phyloP scores from a whole-genome alignment of 2,888 invertebrate genomes.

The Megaustenia siamemsis region DNA sequence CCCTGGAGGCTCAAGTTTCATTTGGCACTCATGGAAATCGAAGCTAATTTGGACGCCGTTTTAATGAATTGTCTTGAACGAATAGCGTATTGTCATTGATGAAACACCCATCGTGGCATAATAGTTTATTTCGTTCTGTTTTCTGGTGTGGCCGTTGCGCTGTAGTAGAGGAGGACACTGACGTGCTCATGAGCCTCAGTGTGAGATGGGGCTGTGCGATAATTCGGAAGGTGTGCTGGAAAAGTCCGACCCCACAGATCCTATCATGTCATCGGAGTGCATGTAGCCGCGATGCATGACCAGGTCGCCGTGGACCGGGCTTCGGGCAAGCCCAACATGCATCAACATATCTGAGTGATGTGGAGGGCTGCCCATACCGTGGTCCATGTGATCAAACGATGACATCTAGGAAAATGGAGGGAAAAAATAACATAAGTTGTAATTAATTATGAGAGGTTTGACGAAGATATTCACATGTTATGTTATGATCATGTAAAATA shows the following conservation, averaged over 20 bases:
- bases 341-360: constrained; percentile 58
- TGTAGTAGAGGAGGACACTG: background rate
- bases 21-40: too few species aligned
- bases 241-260: constrained; percentile 72
- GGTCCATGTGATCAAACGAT: constrained; percentile 73
- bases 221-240: constrained; percentile 71
- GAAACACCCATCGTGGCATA: background rate
- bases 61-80: background rate
- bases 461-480: too few species aligned
- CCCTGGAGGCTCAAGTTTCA: too few species aligned
- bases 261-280: constrained; percentile 63
- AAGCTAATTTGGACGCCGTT: background rate
- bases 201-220: constrained; percentile 75
- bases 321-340: constrained; percentile 36
- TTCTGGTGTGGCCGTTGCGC: too few species aligned
- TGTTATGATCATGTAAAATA: too few species aligned
- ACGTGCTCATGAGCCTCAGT: constrained; percentile 60
- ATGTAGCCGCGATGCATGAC: constrained; percentile 55
- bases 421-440: background rate
- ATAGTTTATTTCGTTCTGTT: too few species aligned
- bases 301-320: constrained; percentile 50
- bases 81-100: background rate
- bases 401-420: constrained; percentile 67
- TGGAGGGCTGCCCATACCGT: constrained; percentile 63
- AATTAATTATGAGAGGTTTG: too few species aligned